These are phyloP conservation scores for Macaria notata DNA, from an alignment of 2,888 invertebrate species.

Conservation along the genomic window DNA sequence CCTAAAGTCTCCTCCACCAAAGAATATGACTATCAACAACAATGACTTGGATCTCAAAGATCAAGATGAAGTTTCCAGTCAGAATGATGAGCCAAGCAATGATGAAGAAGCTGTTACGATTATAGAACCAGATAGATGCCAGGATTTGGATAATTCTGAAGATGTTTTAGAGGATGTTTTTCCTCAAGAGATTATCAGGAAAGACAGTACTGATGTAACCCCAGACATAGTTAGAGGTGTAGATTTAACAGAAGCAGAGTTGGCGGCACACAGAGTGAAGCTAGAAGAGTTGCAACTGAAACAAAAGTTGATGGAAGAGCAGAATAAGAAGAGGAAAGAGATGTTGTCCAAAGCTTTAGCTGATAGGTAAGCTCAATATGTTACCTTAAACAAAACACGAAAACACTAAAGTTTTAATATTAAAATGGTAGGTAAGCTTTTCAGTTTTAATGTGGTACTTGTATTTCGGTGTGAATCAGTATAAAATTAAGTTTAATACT, in stretches of 20 bases:
- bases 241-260: conserved; percentile 63
- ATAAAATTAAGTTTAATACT: no score
- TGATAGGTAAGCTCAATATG: conserved; percentile 84
- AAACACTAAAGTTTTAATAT: no score
- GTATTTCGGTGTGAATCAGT: no score
- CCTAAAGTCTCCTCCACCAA: conserved; percentile 48
- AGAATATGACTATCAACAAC: conserved; percentile 29
- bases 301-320: conserved; percentile 90
- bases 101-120: conserved; percentile 35
- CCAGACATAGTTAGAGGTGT: conserved; percentile 63
- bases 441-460: no score
- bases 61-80: neutral
- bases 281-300: conserved; percentile 86
- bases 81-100: conserved; percentile 15
- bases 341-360: conserved; percentile 87
- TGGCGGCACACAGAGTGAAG: conserved; percentile 74
- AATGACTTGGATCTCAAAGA: neutral
- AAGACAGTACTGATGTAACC: conserved; percentile 34
- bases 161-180: conserved; percentile 16
- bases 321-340: conserved; percentile 89
- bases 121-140: conserved; percentile 24
- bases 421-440: no score
- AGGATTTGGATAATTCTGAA: conserved; percentile 13
- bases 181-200: conserved; percentile 18
- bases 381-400: no score